Evolutionary conservation across 2,888 invertebrate species (phyloP), one percentile per base, ranked within the genome.

Genomic region (Danaus chrysippus): DNA sequence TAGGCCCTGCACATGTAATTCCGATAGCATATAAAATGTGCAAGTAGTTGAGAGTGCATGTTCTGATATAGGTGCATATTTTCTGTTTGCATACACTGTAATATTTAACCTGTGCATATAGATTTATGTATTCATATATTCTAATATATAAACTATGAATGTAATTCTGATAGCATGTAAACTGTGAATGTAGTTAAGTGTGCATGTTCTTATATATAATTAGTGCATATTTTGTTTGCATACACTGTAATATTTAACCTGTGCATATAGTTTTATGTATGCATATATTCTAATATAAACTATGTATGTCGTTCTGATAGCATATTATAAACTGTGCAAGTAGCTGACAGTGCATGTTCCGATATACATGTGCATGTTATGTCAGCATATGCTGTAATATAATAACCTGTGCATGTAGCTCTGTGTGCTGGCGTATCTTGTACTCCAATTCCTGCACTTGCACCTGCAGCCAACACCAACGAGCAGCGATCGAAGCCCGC

Each of bases 391-490:
- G 3, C 1, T 34, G 10, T 8, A 10, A 10, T 12, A 17, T 13
- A n/a, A 34, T 60, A 17, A 89, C 90, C 83, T 95, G 94, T 72
- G 93, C 92, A 76, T 95, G 94, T 62, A 97, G 87, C 65, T 98
- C 97, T 73, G 92, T 94, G 82, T 97, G 96, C 83, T 97, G 97
- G 0, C 97, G 93, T 73, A 98, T 97, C 79, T 95, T 94, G 84
- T 97, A 97, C 80, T 98, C 98, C 77, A 98, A 89, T 87, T 98
- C 98, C 42, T 96, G 94, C 58, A 98, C 95, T 84, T 98, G 98
- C n/a, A 96, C 95, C 73, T 96, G 95, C 17, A 98, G 90, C 98
- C 98, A 98, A 60, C 95, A 94, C 97, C 97, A 98, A 55, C 97
- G 93, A 5, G 96, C 92, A 0, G 96, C 97, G 56, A 98, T 93